These are phyloP conservation scores for Xenops minutus DNA, from an alignment of 2,797 vertebrate genomes.

Conservation along the genomic window DNA sequence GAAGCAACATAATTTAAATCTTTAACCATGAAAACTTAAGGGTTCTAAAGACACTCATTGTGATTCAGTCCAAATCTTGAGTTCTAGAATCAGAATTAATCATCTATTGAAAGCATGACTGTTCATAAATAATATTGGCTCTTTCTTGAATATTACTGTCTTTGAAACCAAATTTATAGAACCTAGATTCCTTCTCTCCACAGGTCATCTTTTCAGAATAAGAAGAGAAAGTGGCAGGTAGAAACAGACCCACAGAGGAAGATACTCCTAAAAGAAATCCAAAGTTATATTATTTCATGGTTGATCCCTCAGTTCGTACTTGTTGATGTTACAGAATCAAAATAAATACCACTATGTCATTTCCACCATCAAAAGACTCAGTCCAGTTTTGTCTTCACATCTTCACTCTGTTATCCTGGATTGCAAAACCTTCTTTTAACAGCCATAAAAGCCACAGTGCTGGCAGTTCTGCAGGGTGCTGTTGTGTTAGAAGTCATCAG, in stretches of 20 bases:
- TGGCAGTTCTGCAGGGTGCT: neutral
- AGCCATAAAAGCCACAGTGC: neutral
- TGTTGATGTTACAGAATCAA: neutral
- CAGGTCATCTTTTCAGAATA: neutral
- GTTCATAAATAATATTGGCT: accelerated
- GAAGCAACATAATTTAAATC: neutral
- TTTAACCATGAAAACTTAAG: neutral
- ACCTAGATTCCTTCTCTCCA: neutral
- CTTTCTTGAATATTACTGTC: neutral
- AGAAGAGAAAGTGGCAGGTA: neutral
- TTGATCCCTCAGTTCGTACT: neutral
- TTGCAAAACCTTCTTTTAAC: neutral
- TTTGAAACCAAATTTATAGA: neutral
- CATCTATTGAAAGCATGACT: neutral
- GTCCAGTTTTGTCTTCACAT: neutral
- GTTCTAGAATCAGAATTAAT: neutral
- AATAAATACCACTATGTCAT: neutral
- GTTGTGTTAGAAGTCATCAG: neutral
- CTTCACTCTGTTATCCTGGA: neutral
- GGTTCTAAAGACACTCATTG: neutral
- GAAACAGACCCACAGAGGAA: neutral
- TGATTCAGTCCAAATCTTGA: neutral
- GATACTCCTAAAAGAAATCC: neutral
- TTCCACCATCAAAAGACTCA: neutral
- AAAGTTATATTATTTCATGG: neutral